These are phyloP conservation scores for Gobionotothen gibberifrons DNA, from an alignment of 2,797 vertebrate genomes.

Conservation along the genomic window DNA sequence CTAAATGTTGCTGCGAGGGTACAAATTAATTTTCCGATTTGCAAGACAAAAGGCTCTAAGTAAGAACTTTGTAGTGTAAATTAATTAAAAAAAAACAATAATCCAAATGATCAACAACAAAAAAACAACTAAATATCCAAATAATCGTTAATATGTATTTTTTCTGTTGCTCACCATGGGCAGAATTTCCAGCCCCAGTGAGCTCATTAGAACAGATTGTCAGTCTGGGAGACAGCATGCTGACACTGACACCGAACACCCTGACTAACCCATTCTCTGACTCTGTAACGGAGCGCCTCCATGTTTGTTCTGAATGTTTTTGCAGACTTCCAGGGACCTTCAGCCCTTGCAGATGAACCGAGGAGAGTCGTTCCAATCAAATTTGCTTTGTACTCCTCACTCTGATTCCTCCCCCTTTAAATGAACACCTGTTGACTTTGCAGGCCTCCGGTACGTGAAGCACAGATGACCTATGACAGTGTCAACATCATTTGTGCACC, in stretches of 20 bases:
- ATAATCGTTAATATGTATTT: no score
- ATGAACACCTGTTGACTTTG: slow-evolving; percentile 37
- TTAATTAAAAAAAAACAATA: no score
- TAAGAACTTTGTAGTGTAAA: no score
- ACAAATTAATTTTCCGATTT: no score
- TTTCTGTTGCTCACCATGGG: no score
- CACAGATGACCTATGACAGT: slow-evolving; percentile 68
- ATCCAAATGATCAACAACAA: no score
- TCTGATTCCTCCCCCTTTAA: slow-evolving; percentile 58
- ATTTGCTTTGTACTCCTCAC: slow-evolving; percentile 36
- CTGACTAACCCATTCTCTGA: background rate
- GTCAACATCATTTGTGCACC: slow-evolving; percentile 55
- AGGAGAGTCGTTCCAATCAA: slow-evolving; percentile 22
- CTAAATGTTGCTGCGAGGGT: no score
- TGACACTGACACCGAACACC: background rate
- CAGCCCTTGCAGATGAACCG: slow-evolving; percentile 16
- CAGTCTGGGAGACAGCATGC: background rate
- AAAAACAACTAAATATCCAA: no score
- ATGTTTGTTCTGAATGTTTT: slow-evolving; percentile 26
- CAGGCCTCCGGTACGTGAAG: slow-evolving; percentile 27
- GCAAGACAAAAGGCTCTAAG: no score
- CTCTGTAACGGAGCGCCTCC: background rate
- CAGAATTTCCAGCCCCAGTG: background rate
- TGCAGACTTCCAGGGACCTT: slow-evolving; percentile 19
- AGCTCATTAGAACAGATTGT: background rate